Evolutionary conservation across 2,113 vertebrate genomes (phyloP).

Genomic region (Nestor notabilis): DNA sequence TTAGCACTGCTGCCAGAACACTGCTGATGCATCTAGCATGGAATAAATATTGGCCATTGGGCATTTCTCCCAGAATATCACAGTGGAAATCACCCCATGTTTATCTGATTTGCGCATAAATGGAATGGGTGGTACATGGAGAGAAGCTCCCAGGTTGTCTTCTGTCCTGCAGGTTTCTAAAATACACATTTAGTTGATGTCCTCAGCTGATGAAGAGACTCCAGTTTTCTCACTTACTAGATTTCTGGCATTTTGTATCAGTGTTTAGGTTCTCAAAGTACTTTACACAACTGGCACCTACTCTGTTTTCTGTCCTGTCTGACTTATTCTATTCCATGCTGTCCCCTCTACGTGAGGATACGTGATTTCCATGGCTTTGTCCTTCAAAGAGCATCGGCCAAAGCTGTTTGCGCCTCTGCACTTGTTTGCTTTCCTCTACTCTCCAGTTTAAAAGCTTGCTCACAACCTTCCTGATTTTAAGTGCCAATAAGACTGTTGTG

Average conservation of each 20-base stretch:
- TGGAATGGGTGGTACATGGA: neutral
- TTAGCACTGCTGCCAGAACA: neutral
- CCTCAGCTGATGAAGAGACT: neutral
- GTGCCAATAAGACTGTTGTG: neutral
- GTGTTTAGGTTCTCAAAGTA: neutral
- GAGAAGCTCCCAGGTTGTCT: neutral
- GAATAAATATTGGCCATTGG: conserved; percentile 2
- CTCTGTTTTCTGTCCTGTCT: neutral
- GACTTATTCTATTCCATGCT: neutral
- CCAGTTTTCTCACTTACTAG: neutral
- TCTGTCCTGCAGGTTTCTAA: neutral
- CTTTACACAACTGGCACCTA: neutral
- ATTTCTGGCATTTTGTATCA: neutral
- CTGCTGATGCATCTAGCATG: neutral
- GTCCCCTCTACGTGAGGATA: neutral
- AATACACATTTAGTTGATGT: neutral
- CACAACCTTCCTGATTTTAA: neutral
- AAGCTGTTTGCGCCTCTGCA: neutral
- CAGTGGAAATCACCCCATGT: neutral
- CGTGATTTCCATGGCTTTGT: neutral
- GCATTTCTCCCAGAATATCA: neutral
- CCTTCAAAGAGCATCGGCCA: neutral
- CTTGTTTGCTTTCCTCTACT: neutral
- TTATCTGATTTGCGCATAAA: neutral
- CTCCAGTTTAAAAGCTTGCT: neutral